A percentile compares a stretch with the other conserved stretches of the same genome.
Conservation (phyloP, 1,140 invertebrate species). For the Philopotamus ludificatus region DNA sequence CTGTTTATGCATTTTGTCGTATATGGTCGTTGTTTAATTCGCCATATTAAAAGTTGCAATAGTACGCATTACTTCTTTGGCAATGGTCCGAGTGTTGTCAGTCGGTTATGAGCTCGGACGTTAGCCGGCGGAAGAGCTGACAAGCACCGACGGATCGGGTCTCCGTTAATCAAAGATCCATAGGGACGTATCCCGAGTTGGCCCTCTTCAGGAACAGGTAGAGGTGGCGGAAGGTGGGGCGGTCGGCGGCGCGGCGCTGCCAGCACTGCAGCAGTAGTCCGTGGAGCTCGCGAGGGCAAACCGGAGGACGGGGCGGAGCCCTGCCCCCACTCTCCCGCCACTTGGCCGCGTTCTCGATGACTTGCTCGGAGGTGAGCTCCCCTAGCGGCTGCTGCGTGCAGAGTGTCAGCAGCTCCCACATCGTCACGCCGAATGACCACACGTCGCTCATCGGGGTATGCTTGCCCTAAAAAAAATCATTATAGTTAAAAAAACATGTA, state of each 20-base stretch:
- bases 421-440: slow-evolving; percentile 76
- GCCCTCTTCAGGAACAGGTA: slow-evolving; percentile 89
- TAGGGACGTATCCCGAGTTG: slow-evolving; percentile 76
- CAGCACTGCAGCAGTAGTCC: slow-evolving; percentile 94
- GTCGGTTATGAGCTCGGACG: neutral
- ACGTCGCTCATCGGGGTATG: slow-evolving; percentile 72
- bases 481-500: no score
- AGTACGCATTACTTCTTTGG: no score
- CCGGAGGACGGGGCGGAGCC: slow-evolving; percentile 69
- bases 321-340: slow-evolving; percentile 54
- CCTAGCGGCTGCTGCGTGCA: slow-evolving; percentile 72
- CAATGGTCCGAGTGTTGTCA: no score
- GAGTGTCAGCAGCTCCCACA: slow-evolving; percentile 76
- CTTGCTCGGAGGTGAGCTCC: slow-evolving; percentile 72
- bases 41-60: no score
- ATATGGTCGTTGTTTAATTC: no score
- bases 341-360: slow-evolving; percentile 71
- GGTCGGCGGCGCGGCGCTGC: slow-evolving; percentile 78
- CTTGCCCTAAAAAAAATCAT: slow-evolving; percentile 62
- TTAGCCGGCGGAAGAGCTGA: neutral
- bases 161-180: slow-evolving; percentile 25
- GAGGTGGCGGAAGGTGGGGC: slow-evolving; percentile 89
- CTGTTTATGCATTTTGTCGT: no score
- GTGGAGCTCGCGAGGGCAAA: slow-evolving; percentile 88
- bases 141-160: slow-evolving; percentile 6